Conservation (phyloP, 2,888 invertebrate genomes). For the Lithophane leautieri region DNA sequence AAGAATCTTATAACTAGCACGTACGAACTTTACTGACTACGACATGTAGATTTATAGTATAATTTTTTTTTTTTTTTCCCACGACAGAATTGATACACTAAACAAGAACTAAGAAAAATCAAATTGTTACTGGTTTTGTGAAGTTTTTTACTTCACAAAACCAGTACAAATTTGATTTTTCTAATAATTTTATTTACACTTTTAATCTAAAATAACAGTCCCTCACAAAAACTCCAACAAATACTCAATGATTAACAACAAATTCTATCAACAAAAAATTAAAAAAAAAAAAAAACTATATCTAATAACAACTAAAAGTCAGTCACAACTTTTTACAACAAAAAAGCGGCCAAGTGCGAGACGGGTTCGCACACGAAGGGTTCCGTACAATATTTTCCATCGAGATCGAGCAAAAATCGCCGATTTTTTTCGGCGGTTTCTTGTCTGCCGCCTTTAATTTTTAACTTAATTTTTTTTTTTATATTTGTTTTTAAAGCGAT, state of each 20-base stretch:
- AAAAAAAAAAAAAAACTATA: constrained; percentile 28
- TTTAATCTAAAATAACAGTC: background rate
- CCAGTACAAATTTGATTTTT: background rate
- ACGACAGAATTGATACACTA: background rate
- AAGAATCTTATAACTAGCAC: constrained; percentile 45
- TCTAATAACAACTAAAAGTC: constrained; percentile 54
- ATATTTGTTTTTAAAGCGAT: background rate
- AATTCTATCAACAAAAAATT: constrained; percentile 13
- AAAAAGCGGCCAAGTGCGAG: constrained; percentile 31
- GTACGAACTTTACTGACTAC: constrained; percentile 22
- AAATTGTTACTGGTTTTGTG: no score
- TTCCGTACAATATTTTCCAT: background rate
- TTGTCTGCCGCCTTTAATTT: background rate
- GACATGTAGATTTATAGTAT: background rate
- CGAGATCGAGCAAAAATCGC: background rate
- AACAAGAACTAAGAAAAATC: no score
- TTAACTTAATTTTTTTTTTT: background rate
- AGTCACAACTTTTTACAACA: constrained; percentile 57
- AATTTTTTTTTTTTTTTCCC: constrained; percentile 29
- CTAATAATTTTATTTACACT: background rate
- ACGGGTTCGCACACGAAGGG: background rate
- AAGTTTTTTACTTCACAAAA: background rate
- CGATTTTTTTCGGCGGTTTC: background rate
- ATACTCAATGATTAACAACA: constrained; percentile 36
- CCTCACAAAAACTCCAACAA: constrained; percentile 4